Evolutionary conservation across 1,140 invertebrate genomes (phyloP).

Genomic region (Drepana arcuata): DNA sequence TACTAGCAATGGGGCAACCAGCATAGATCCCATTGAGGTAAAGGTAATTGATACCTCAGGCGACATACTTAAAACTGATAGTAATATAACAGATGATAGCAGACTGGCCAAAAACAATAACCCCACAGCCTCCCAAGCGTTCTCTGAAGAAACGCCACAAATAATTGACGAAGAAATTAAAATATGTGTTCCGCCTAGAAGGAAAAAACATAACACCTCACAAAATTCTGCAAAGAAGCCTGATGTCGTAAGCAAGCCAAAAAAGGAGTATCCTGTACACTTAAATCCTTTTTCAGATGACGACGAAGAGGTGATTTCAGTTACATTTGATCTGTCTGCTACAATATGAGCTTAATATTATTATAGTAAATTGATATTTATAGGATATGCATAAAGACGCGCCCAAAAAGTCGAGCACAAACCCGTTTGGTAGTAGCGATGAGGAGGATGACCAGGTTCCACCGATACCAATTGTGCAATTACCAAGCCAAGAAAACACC

Average conservation of each 20-base stretch:
- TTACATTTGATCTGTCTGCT: too few relatives aligned
- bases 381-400: too few relatives aligned
- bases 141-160: too few relatives aligned
- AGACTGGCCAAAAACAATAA: conserved; percentile 43
- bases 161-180: conserved; percentile 36
- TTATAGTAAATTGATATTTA: neutral
- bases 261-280: conserved; percentile 78
- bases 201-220: conserved; percentile 38
- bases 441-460: conserved; percentile 73
- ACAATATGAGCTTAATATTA: too few relatives aligned
- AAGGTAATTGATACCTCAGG: conserved; percentile 8
- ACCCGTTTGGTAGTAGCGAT: conserved; percentile 82
- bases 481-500: conserved; percentile 18
- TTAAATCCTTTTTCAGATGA: conserved; percentile 87
- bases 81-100: conserved; percentile 59
- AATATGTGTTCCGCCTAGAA: conserved; percentile 56
- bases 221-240: conserved; percentile 14
- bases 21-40: too few relatives aligned
- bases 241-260: conserved; percentile 19
- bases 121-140: too few relatives aligned
- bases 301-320: conserved; percentile 64
- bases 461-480: conserved; percentile 22
- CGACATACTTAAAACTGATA: too few relatives aligned
- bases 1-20: too few relatives aligned
- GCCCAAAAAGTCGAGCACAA: conserved; percentile 60